These are phyloP conservation scores for Drosophila algonquin DNA, from an alignment of 2,888 invertebrate species.

Conservation along the genomic window DNA sequence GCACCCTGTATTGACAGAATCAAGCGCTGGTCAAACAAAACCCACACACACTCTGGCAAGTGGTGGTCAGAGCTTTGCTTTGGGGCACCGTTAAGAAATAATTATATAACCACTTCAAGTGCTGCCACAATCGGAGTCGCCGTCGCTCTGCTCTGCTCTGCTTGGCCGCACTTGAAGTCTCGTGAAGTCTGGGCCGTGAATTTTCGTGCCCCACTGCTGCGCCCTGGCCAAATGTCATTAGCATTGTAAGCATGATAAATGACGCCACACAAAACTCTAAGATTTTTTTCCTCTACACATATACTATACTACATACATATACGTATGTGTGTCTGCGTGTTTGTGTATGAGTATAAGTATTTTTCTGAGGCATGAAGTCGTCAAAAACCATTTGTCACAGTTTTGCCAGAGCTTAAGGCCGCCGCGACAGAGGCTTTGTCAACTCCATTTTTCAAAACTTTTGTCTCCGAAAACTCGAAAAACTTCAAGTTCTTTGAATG, in stretches of 20 bases:
- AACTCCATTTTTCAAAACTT: constrained; percentile 45
- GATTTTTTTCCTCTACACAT: constrained; percentile 26
- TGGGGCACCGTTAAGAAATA: constrained; percentile 65
- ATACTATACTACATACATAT: constrained; percentile 28
- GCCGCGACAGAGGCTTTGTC: constrained; percentile 30
- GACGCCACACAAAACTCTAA: constrained; percentile 58
- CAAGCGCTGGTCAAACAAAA: constrained; percentile 68
- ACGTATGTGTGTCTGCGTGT: constrained; percentile 4
- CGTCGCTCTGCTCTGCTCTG: constrained; percentile 22
- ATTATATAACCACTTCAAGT: constrained; percentile 58
- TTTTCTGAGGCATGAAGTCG: constrained; percentile 66
- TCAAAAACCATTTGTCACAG: constrained; percentile 73
- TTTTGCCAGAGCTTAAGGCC: constrained; percentile 59
- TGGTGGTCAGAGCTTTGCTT: constrained; percentile 40
- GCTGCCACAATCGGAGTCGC: constrained; percentile 25
- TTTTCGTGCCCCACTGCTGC: constrained; percentile 34
- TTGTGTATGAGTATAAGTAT: constrained; percentile 5
- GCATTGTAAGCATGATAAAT: constrained; percentile 78
- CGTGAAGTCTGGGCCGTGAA: constrained; percentile 37
- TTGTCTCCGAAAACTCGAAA: constrained; percentile 8
- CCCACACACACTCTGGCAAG: constrained; percentile 54
- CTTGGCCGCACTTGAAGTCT: constrained; percentile 54
- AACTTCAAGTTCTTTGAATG: constrained; percentile 25
- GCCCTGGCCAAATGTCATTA: constrained; percentile 69
- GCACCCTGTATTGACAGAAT: constrained; percentile 77